Percentiles rank a stretch among this genome's conserved stretches.
Evolutionary conservation across 1,140 invertebrate genomes (phyloP).

Genomic region (Colletes latitarsis): DNA sequence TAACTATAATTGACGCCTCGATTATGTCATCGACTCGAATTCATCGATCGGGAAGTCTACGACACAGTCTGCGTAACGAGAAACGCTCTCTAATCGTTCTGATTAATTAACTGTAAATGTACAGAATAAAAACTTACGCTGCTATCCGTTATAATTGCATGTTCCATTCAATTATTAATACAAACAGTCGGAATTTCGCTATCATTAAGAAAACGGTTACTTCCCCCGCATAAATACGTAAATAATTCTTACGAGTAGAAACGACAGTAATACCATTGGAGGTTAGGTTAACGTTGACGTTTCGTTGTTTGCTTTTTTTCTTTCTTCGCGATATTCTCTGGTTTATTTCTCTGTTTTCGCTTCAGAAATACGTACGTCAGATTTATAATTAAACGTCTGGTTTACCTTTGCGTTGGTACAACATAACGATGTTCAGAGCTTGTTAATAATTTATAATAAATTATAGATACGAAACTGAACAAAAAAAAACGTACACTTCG

Average conservation of each 20-base stretch:
- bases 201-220: not conserved
- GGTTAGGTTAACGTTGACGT: slow-evolving; percentile 37
- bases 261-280: not conserved
- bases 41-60: not conserved
- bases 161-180: not conserved
- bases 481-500: not conserved
- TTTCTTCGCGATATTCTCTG: not conserved
- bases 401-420: not conserved
- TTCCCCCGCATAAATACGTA: slow-evolving; percentile 21
- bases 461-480: not conserved
- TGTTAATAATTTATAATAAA: slow-evolving; percentile 48
- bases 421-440: not conserved
- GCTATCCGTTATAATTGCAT: not conserved
- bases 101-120: slow-evolving; percentile 23
- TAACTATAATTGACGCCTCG: not conserved
- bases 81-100: not conserved
- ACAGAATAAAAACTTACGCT: slow-evolving; percentile 6
- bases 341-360: not conserved
- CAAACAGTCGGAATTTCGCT: not conserved
- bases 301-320: not conserved
- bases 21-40: not conserved
- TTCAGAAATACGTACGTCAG: too few relatives aligned
- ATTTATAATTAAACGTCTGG: not conserved
- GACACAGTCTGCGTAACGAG: not conserved
- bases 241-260: not conserved